Evolutionary conservation across 2,888 invertebrate genomes (phyloP).

Genomic region (Peribatodes rhomboidaria): DNA sequence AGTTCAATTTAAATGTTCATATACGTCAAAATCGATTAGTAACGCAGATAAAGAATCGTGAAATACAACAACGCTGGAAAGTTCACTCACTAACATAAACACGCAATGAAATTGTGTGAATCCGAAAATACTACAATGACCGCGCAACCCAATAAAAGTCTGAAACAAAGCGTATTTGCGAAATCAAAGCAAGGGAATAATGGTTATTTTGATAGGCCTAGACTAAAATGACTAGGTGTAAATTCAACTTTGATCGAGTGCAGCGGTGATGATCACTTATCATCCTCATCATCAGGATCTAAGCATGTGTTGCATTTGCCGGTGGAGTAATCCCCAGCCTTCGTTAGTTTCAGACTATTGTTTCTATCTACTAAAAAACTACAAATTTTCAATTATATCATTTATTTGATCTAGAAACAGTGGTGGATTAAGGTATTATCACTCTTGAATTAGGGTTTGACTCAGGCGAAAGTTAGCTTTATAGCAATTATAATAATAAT

Average conservation of each 20-base stretch:
- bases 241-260: not conserved
- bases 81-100: constrained; percentile 21
- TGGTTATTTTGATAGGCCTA: constrained; percentile 5
- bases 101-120: constrained; percentile 28
- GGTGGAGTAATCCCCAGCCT: too few relatives aligned
- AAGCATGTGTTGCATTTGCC: too few relatives aligned
- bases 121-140: constrained; percentile 30
- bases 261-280: too few relatives aligned
- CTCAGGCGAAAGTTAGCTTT: too few relatives aligned
- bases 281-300: too few relatives aligned
- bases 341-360: too few relatives aligned
- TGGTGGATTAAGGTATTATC: too few relatives aligned
- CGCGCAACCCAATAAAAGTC: constrained; percentile 12
- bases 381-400: too few relatives aligned
- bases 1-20: constrained; percentile 33
- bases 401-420: too few relatives aligned
- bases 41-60: constrained; percentile 42
- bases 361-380: too few relatives aligned
- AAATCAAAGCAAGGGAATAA: constrained; percentile 1
- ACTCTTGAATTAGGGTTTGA: too few relatives aligned
- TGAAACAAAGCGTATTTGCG: constrained; percentile 17
- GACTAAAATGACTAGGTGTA: not conserved
- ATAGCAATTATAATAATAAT: too few relatives aligned
- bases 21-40: constrained; percentile 43
- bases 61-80: constrained; percentile 30